Evolutionary conservation across 2,113 vertebrate genomes (phyloP), one percentile per base, ranked within the genome.

Genomic region (Tupaia chinensis): DNA sequence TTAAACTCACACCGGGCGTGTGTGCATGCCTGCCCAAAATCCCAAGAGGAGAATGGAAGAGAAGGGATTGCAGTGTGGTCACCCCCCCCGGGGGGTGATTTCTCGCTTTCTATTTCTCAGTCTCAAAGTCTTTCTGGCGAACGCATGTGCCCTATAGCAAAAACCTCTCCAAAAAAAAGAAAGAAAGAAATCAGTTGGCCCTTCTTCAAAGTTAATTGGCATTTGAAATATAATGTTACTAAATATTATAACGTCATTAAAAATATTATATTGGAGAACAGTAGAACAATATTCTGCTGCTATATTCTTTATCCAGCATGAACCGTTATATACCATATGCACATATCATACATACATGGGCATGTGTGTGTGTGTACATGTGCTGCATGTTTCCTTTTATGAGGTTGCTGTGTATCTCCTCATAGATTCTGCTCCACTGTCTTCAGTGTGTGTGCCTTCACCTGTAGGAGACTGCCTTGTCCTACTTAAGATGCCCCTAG

Each of bases 121-220:
- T 44, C 44, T 44, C 44, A 32, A 32, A 32, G 44, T 44, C 44
- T 44, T 44, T 44, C 44, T 44, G 5, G 44, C 5, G 44, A 44
- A 44, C 44, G 44, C 44, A 44, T 44, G 44, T 5, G 5, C 44
- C 44, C 44, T 44, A 44, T 44, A 44, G 44, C 44, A 44, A 44
- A 44, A 44, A 44, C 44, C 44, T 44, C 3, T 44, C 44, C 44
- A 44, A 44, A 44, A 44, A 44, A 44, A 44, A 44, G 5, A 44
- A 44, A 44, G 5, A 44, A 44, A 44, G 44, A 44, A 44, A 44
- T 44, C 44, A 44, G 44, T 44, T 44, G 66, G 11, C 4, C 6
- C 7, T 58, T 94, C 54, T 95, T 89, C 76, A 20, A 97, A 96
- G 53, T 1, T 77, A 88, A 79, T 12, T 95, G 70, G 1, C n/a